A percentile compares a stretch with the other conserved stretches of the same genome.
Conservation (phyloP, 2,113 vertebrate genomes). For the Spea multiplicata region DNA sequence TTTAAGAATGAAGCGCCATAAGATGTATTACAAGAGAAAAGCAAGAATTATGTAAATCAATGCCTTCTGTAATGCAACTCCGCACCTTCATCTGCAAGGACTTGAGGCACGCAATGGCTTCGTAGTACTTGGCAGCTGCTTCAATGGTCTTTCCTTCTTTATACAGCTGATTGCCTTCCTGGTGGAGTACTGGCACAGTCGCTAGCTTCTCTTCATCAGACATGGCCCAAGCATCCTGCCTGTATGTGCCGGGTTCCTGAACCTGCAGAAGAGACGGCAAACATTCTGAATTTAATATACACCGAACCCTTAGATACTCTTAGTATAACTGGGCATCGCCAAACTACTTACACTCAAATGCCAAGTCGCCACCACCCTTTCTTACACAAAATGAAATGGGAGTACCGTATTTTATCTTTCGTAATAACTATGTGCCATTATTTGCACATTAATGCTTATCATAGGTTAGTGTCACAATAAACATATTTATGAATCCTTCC, state of each 20-base stretch:
- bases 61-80: background rate
- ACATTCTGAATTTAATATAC: background rate
- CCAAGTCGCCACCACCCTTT: no score
- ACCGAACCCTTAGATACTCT: no score
- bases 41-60: background rate
- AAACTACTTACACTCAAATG: no score
- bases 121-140: slow-evolving; percentile 86
- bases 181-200: slow-evolving; percentile 83
- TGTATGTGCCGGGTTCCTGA: slow-evolving; percentile 80
- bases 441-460: no score
- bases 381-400: no score
- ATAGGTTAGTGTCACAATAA: no score
- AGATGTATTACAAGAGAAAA: background rate
- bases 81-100: slow-evolving; percentile 95
- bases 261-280: slow-evolving; percentile 65
- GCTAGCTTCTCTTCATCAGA: slow-evolving; percentile 85
- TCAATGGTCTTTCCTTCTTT: slow-evolving; percentile 76
- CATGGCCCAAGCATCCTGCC: slow-evolving; percentile 95
- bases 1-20: background rate
- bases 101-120: slow-evolving; percentile 91
- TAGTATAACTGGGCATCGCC: no score
- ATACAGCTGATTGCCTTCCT: slow-evolving; percentile 86
- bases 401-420: no score
- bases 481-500: no score
- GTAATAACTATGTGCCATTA: no score